These are phyloP conservation scores for Botia kubotai DNA, from an alignment of 2,797 vertebrate genomes.

Conservation along the genomic window DNA sequence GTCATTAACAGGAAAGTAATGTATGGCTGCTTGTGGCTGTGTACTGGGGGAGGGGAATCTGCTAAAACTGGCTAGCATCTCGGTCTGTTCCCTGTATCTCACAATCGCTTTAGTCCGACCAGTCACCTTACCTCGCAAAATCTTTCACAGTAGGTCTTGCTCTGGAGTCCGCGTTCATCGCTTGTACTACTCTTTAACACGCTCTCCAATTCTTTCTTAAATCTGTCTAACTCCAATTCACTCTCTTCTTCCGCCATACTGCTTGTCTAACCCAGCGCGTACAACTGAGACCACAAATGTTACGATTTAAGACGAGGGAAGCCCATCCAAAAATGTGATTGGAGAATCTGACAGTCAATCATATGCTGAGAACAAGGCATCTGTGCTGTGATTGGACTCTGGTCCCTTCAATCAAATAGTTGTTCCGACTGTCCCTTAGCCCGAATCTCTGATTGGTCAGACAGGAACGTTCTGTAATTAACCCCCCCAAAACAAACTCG, in stretches of 20 bases:
- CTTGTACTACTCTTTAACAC: conserved; percentile 72
- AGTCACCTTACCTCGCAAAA: conserved; percentile 87
- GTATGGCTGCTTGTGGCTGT: conserved; percentile 50
- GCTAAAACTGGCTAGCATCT: conserved; percentile 32
- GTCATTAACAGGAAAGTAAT: background rate
- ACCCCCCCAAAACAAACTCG: conserved; percentile 11
- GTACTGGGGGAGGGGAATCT: conserved; percentile 77
- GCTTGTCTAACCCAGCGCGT: conserved; percentile 89
- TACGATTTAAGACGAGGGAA: conserved; percentile 57
- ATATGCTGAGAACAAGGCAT: conserved; percentile 48
- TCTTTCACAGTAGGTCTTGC: conserved; percentile 85
- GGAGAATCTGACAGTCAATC: conserved; percentile 42
- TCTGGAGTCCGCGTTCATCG: conserved; percentile 72
- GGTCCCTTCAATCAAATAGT: conserved; percentile 25
- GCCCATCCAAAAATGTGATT: conserved; percentile 28
- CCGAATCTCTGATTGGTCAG: conserved; percentile 39
- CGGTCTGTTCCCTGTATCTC: background rate
- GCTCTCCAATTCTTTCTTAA: conserved; percentile 84
- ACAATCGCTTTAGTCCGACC: background rate
- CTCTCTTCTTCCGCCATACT: conserved; percentile 98
- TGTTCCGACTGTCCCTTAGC: background rate
- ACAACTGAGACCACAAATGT: conserved; percentile 75
- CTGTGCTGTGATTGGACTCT: conserved; percentile 45
- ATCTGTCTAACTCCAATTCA: conserved; percentile 86
- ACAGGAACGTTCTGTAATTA: background rate